A percentile compares a stretch with the other conserved stretches of the same genome.
Evolutionary conservation across 2,888 invertebrate species (phyloP).

Genomic region (Lepetodrilus schrolli): DNA sequence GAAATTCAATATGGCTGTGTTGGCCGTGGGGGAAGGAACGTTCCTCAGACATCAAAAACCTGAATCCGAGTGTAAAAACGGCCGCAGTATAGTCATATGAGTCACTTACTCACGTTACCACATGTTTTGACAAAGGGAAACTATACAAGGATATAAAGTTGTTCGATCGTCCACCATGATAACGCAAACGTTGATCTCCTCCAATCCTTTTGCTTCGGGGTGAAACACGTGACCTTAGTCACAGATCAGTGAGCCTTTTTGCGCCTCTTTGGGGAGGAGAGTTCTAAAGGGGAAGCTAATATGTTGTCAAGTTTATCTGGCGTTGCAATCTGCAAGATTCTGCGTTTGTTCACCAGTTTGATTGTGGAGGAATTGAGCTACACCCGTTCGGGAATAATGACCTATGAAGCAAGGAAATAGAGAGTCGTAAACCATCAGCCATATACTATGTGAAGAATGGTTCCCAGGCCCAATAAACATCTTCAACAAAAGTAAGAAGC

Average conservation of each 20-base stretch:
- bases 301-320: constrained; percentile 26
- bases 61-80: constrained; percentile 31
- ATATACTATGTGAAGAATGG: background rate
- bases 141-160: constrained; percentile 27
- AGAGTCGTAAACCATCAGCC: too few species aligned
- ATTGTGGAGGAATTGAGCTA: constrained; percentile 4
- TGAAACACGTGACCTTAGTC: constrained; percentile 12
- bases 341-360: constrained; percentile 20
- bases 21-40: background rate
- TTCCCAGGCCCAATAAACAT: constrained; percentile 14
- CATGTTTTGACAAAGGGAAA: constrained; percentile 12
- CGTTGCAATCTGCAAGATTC: constrained; percentile 15
- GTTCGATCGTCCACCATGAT: constrained; percentile 14
- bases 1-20: constrained; percentile 26
- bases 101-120: constrained; percentile 23
- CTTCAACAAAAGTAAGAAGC: background rate
- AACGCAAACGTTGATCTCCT: constrained; percentile 24
- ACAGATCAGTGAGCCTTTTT: constrained; percentile 26
- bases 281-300: constrained; percentile 12
- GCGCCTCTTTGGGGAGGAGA: constrained; percentile 24
- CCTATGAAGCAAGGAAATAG: too few species aligned
- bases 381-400: background rate
- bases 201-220: constrained; percentile 20
- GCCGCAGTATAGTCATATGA: constrained; percentile 25
- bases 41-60: constrained; percentile 22